A percentile compares a stretch with the other conserved stretches of the same genome.
phyloP scores from a whole-genome alignment of 2,888 invertebrate genomes.

The Drosophila nr. medialis region DNA sequence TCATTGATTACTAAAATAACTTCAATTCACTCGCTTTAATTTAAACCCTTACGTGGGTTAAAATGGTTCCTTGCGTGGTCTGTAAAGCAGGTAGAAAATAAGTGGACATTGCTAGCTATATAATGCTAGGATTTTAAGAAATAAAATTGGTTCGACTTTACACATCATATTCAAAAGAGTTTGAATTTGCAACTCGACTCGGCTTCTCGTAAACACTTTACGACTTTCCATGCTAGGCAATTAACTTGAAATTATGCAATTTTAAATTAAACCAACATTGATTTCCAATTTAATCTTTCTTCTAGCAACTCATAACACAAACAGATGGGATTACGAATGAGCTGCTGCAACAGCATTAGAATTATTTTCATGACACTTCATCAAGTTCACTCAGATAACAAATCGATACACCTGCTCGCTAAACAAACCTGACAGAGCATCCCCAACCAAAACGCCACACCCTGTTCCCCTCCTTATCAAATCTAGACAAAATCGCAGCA shows the following conservation, averaged over 20 bases:
- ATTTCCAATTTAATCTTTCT: background rate
- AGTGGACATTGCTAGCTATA: too few relatives aligned
- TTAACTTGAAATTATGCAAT: background rate
- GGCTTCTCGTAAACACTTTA: too few relatives aligned
- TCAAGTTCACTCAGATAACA: constrained; percentile 44
- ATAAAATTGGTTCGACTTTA: too few relatives aligned
- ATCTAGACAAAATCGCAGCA: constrained; percentile 32
- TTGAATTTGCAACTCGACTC: too few relatives aligned
- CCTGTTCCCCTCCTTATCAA: background rate
- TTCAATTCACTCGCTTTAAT: background rate
- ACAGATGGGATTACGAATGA: background rate
- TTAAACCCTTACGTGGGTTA: too few relatives aligned
- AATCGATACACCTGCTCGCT: constrained; percentile 52
- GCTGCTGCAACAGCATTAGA: constrained; percentile 1
- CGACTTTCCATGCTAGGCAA: too few relatives aligned
- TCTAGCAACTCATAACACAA: background rate
- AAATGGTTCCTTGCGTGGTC: too few relatives aligned
- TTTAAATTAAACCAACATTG: background rate
- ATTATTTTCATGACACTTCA: constrained; percentile 41
- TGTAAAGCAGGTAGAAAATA: accelerated
- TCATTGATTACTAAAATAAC: background rate
- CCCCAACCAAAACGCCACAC: background rate
- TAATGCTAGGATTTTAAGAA: too few relatives aligned
- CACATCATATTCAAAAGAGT: too few relatives aligned
- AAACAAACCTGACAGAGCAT: constrained; percentile 27